Base-by-base conservation (phyloP, 2,888 invertebrate species). In the Mylabris sibirica region DNA sequence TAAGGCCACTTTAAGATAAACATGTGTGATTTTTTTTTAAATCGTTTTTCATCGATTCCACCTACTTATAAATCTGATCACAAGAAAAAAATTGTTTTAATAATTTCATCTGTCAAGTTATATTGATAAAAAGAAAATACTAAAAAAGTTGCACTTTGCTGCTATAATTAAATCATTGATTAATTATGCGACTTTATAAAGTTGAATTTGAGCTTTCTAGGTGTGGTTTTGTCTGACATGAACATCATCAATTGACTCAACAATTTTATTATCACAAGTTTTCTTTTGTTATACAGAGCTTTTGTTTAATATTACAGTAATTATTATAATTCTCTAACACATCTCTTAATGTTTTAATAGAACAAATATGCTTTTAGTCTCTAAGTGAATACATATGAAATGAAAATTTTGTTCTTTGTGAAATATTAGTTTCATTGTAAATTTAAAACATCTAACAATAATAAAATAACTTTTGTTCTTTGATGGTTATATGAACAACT, bases 371-470 rank as follows among this genome's bases (percentile, higher is more conserved):
- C 12, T 22, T 53, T 63, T 53, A 34, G 30, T n/a, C 17, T 44
- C 11, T 17, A n/a, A 17, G 6, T 8, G 26, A 57, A 66, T 49
- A 30, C 8, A 57, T 59, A 59, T 64, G 64, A 67, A 64, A 67
- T 60, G 67, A 67, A 63, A 67, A 59, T 44, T 65, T 2, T 61
- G 49, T 34, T 66, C 62, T 66, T 66, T 62, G 62, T 60, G 65
- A 60, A 65, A 65, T 49, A 22, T 20, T 26, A 65, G 60, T n/a
- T n/a, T 49, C 8, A 9, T 22, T 65, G 65, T 24, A 41, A 60
- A 65, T 60, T 14, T 44, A 44, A 38, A 60, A 24, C 26, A 57
- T 57, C 4, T 26, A 64, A 35, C 38, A 35, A 22, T 59, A 38
- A 64, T 12, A 57, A 11, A 63, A 63, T 49, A 41, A 38, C 64